Evolutionary conservation across 2,888 invertebrate genomes (phyloP).

Genomic region (Cacoxenus indagator): DNA sequence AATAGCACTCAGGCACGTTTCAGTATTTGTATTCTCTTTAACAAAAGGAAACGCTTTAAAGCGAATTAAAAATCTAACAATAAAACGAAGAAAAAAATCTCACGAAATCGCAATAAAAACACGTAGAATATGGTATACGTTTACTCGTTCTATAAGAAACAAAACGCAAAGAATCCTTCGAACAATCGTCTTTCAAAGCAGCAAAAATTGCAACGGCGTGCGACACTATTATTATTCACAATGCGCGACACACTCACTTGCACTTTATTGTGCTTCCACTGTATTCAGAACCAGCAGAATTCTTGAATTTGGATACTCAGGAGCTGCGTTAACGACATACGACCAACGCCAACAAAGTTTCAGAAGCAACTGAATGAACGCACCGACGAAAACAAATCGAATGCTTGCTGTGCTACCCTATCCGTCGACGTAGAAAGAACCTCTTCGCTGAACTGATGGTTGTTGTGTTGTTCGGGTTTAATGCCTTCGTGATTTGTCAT

Average conservation of each 20-base stretch:
- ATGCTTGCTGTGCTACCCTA: not conserved
- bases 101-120: conserved; percentile 16
- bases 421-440: conserved; percentile 8
- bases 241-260: not conserved
- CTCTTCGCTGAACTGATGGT: not conserved
- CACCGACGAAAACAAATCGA: not conserved
- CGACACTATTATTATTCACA: no score
- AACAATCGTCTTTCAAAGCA: not conserved
- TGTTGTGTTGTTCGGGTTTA: conserved; percentile 25
- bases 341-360: conserved; percentile 53
- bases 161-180: not conserved
- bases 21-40: conserved; percentile 43
- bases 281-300: no score
- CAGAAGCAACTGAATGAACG: conserved; percentile 55
- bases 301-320: not conserved
- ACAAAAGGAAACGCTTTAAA: not conserved
- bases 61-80: not conserved
- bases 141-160: conserved; percentile 35
- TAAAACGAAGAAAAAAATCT: conserved; percentile 3
- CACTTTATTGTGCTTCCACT: no score
- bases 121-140: conserved; percentile 6
- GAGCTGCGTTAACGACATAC: conserved; percentile 4
- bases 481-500: conserved; percentile 13
- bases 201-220: no score
- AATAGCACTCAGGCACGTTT: conserved; percentile 48